These are phyloP conservation scores for Gymnoscelis rufifasciata DNA, from an alignment of 2,888 invertebrate genomes.

Conservation along the genomic window DNA sequence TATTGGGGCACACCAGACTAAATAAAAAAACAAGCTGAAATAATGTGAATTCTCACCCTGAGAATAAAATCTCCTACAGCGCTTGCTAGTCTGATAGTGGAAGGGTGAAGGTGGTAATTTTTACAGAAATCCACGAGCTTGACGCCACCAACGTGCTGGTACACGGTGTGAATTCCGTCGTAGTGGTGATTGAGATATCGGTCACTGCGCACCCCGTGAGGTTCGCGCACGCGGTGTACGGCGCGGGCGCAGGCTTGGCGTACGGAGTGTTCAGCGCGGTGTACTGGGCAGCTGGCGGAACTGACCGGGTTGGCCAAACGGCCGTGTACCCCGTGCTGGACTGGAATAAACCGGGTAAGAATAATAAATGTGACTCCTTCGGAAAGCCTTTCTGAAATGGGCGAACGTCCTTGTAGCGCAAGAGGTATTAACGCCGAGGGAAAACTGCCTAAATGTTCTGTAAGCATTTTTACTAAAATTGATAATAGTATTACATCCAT, in stretches of 20 bases:
- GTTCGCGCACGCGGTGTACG: constrained; percentile 81
- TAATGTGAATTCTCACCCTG: no score
- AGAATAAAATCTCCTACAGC: no score
- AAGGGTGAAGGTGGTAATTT: not conserved
- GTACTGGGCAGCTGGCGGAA: constrained; percentile 70
- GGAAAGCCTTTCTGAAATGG: no score
- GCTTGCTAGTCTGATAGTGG: not conserved
- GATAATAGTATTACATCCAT: no score
- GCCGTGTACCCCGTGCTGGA: constrained; percentile 87
- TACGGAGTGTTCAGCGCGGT: constrained; percentile 74
- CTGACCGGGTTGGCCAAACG: constrained; percentile 73
- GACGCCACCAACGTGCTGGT: constrained; percentile 84
- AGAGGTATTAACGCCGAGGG: no score
- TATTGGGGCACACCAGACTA: no score
- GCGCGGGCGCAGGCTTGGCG: constrained; percentile 77
- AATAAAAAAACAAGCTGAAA: no score
- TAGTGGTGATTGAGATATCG: constrained; percentile 85
- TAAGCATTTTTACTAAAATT: no score
- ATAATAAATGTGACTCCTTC: not conserved
- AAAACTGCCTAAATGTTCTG: no score
- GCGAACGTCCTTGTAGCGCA: no score
- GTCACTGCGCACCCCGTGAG: constrained; percentile 86
- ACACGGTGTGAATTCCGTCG: constrained; percentile 86
- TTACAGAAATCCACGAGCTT: constrained; percentile 78
- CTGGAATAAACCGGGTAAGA: constrained; percentile 82